These are phyloP conservation scores for Agrilus mali DNA, from an alignment of 2,888 invertebrate species.

Conservation along the genomic window DNA sequence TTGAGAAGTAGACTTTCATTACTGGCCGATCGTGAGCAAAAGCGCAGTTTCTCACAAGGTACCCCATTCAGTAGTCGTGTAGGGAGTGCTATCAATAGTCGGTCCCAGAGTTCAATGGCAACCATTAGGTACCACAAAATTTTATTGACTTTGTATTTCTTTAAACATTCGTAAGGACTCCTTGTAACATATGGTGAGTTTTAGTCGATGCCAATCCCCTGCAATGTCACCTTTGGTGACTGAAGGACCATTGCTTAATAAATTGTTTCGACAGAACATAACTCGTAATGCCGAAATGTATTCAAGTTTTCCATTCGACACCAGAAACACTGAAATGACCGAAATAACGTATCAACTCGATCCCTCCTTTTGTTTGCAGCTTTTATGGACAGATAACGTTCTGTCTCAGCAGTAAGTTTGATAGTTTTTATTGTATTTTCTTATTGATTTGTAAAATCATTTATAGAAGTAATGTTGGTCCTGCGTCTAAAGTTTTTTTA, in stretches of 20 bases:
- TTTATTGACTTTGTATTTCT: conserved; percentile 19
- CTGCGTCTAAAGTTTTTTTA: conserved; percentile 66
- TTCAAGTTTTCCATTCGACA: conserved; percentile 28
- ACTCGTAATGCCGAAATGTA: conserved; percentile 15
- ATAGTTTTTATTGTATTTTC: neutral
- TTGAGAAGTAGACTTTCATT: conserved; percentile 26
- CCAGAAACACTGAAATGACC: conserved; percentile 23
- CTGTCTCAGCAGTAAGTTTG: conserved; percentile 5
- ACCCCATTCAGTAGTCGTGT: conserved; percentile 25
- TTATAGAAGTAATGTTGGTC: conserved; percentile 37
- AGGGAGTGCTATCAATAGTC: conserved; percentile 13
- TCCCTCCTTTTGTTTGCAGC: conserved; percentile 80
- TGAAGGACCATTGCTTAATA: conserved; percentile 23
- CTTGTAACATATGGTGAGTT: conserved; percentile 9
- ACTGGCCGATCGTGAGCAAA: conserved; percentile 22
- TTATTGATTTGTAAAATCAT: neutral
- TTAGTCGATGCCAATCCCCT: conserved; percentile 39
- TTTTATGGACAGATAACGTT: conserved; percentile 75
- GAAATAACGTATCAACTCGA: conserved; percentile 32
- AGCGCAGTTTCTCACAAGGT: conserved; percentile 15
- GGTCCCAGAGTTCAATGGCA: conserved; percentile 40
- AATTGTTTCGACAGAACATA: conserved; percentile 21
- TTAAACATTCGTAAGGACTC: conserved; percentile 2
- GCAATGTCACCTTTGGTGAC: conserved; percentile 22
- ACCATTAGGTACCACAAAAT: conserved; percentile 32